Conservation (phyloP, 2,888 invertebrate species). For the Temnothorax ravouxi region DNA sequence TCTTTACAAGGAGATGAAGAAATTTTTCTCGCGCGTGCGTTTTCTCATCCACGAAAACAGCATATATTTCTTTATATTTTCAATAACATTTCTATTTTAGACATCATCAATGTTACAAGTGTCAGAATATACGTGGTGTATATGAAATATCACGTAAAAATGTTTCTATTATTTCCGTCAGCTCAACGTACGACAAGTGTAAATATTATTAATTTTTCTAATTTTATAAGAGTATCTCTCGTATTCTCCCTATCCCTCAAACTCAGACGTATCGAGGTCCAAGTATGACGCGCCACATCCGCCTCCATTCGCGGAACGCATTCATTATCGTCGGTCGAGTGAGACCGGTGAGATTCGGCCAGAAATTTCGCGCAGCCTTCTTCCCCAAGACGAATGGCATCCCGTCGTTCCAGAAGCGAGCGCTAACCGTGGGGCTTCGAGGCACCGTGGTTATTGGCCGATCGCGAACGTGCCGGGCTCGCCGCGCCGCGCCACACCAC, state of each 20-base stretch:
- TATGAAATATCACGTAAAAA: neutral
- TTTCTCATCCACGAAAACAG: neutral
- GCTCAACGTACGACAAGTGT: neutral
- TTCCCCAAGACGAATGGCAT: constrained; percentile 52
- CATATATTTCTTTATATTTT: neutral
- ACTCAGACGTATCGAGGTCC: constrained; percentile 1
- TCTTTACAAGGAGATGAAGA: constrained; percentile 4
- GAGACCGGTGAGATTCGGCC: constrained; percentile 55
- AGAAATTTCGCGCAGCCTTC: constrained; percentile 52
- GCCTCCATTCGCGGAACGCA: constrained; percentile 46
- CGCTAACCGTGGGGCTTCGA: constrained; percentile 41
- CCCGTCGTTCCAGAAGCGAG: constrained; percentile 55
- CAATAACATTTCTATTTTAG: neutral
- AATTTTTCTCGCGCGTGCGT: neutral
- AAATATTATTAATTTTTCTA: neutral
- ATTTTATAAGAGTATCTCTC: neutral
- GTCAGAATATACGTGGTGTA: neutral
- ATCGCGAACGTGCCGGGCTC: constrained; percentile 28
- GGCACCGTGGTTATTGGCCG: constrained; percentile 68
- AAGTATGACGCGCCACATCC: constrained; percentile 37
- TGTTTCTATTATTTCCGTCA: neutral
- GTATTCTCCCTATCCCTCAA: neutral
- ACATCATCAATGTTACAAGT: neutral
- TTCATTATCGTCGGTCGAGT: constrained; percentile 43
- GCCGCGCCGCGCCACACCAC: constrained; percentile 28